Base-by-base conservation (phyloP, 2,113 vertebrate genomes). In the Oryzias celebensis region DNA sequence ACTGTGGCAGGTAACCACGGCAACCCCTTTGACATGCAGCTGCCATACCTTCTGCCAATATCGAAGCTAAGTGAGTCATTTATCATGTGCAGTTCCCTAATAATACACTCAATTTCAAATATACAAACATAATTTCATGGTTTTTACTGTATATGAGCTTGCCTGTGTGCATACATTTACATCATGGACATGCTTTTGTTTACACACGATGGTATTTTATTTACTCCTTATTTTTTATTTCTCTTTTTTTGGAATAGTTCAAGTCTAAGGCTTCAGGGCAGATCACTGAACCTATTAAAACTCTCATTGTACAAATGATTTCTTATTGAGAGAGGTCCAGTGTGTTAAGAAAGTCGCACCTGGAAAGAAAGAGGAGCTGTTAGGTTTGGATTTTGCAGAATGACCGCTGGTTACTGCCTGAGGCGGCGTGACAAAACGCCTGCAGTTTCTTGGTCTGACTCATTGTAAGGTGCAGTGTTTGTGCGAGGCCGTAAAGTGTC, bases 11-110 rank as follows among this genome's bases (percentile, higher is more conserved):
- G 83, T 90, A 78, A 77, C 89, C 80, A 89, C 89, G 75, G 83
- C 75, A 90, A 90, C 87, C 55, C 48, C 63, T 86, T 87, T 85
- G 83, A 87, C 86, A 80, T 80, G 78, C 62, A 78, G 75, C 80
- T 88, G 82, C 80, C 78, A 81, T 86, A 88, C 80, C 78, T 85
- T 78, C 81, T 84, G 70, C 75, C 71, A 81, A 56, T 66, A 76
- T 76, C 3, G 5, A 45, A 52, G 77, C 81, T 77, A 36, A 36
- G 36, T 67, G 52, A 58, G 54, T 61, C 65, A 48, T 70, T 65
- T 59, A 75, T 42, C 75, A 58, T 42, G 58, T 44, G 55, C 64
- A 36, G 62, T 53, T 57, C 22, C 23, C 24, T 17, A 58, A 73
- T 56, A 18, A 60, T 16, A 14, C 43, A 56, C 14, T 45, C 10